Evolutionary conservation across 1,140 invertebrate genomes (phyloP), one percentile per base, ranked within the genome.

Genomic region (Archivesica marissinica): DNA sequence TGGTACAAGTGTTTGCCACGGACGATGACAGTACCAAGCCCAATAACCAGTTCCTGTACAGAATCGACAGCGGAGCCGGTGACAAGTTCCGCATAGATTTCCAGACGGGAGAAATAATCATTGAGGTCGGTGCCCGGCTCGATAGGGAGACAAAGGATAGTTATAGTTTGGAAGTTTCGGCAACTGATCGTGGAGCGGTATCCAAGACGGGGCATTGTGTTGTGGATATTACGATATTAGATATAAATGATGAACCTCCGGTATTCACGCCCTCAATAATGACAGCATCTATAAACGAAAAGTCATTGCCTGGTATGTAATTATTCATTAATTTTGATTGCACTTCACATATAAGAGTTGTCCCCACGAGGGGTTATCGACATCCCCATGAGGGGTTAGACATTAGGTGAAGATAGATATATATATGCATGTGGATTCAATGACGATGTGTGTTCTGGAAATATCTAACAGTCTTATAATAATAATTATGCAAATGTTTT

Each of bases 51-150:
- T 83, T 89, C 28, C 88, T 90, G 52, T 91, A 91, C 56, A 81
- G 90, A 17, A 91, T 91, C 28, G 89, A 90, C 64, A 90, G 47
- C 72, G 90, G 90, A 9, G 90, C 88, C 7, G 52, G 89, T 15
- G 90, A 91, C 83, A 91, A 91, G 47, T 91, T 91, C 78, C 70
- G 88, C 17, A 90, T 91, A 15, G 78, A 91, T 59, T 88, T 90
- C 78, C 78, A 84, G 41, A 88, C 89, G 6, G 90, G 90, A 11
- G 75, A 78, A 15, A 81, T 90, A 20, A 47, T 38, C 28, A 88
- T 91, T 33, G 90, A 90, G 52, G 81, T 86, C 15, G 86, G 89
- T 9, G 90, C 90, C 4, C 76, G 41, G 6, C 80, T 91, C 23
- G 88, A 91, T 80, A 64, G 88, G 28, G 90, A 91, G 66, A 79